Base-by-base conservation (phyloP, 2,797 vertebrate genomes). In the Microctenopoma stevenorrisi region DNA sequence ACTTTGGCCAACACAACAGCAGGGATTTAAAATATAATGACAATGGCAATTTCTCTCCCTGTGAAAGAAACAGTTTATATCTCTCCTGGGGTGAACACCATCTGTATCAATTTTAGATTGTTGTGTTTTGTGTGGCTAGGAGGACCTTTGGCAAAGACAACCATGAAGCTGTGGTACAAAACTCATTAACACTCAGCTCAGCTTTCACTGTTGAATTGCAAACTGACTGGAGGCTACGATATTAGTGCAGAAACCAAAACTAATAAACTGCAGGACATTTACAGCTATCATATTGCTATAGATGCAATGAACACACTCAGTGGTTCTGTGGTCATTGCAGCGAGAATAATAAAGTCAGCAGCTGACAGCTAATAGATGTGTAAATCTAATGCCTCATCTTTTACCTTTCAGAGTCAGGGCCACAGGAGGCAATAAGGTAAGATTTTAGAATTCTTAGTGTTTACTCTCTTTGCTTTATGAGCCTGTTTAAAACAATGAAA, bases 381-480 rank as follows among this genome's bases (percentile, higher is more conserved):
- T 67, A 46, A 61, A 69, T 26, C 56, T 64, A 22, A 82, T 70
- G 52, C 35, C 54, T 79, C 28, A 0, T 56, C 78, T 52, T 64
- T 59, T 72, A 28, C 28, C 28, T 80, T 79, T 50, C 86, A 97
- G 96, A 86, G 47, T 81, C 88, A 53, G 86, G 71, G 2, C 92
- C 90, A 47, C 83, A 91, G 68, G 92, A 78, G 8, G 76, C 91
- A 76, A 54, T 90, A 61, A 91, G 95, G 96, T 96, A 91, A 94
- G 93, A 68, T 47, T 69, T 60, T 48, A 54, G 33, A 62, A 18
- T 18, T 74, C n/a, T 18, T 1, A 35, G 5, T 33, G 30, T 33
- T 33, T 7, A 40, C 38, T 12, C 3, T 0, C 22, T 50, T 53
- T 71, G 22, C 35, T 66, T 67, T 40, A 7, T 38, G 37, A 16